A percentile compares a stretch with the other conserved stretches of the same genome.
Conservation (phyloP, 2,113 vertebrate genomes). For the Donacobius atricapilla region DNA sequence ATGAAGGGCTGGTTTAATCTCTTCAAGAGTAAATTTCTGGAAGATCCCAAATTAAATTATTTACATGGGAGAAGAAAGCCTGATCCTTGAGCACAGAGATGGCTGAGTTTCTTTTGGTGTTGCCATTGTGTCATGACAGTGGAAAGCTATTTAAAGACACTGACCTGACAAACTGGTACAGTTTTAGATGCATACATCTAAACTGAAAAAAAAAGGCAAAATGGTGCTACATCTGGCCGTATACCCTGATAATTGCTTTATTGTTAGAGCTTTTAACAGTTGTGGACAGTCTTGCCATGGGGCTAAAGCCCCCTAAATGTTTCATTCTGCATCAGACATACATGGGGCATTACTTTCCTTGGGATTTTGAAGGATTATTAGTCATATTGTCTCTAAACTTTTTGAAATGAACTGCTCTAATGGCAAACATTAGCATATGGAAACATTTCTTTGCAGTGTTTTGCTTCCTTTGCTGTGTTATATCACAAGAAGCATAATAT, state of each 20-base stretch:
- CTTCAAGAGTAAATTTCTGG: not conserved
- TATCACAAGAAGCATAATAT: not conserved
- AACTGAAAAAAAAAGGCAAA: not conserved
- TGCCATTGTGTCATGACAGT: not conserved
- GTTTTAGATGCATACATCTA: not conserved
- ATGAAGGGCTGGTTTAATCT: not conserved
- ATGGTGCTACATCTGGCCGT: not conserved
- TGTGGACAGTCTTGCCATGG: not conserved
- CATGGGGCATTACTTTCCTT: not conserved
- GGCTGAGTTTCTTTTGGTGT: not conserved
- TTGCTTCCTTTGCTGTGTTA: not conserved
- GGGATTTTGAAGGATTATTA: not conserved
- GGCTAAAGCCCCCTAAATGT: not conserved
- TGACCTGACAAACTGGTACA: not conserved
- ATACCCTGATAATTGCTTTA: not conserved
- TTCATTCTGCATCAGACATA: not conserved
- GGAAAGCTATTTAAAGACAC: not conserved
- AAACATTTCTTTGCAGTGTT: not conserved
- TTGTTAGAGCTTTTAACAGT: not conserved
- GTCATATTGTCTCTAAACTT: not conserved
- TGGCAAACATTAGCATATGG: not conserved
- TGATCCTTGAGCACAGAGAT: not conserved
- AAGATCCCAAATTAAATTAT: not conserved
- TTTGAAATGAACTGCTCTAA: not conserved
- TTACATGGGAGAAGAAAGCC: not conserved